A percentile compares a stretch with the other conserved stretches of the same genome.
These are phyloP conservation scores for Asteroscopus sphinx DNA, from an alignment of 2,888 invertebrate species.

Conservation along the genomic window DNA sequence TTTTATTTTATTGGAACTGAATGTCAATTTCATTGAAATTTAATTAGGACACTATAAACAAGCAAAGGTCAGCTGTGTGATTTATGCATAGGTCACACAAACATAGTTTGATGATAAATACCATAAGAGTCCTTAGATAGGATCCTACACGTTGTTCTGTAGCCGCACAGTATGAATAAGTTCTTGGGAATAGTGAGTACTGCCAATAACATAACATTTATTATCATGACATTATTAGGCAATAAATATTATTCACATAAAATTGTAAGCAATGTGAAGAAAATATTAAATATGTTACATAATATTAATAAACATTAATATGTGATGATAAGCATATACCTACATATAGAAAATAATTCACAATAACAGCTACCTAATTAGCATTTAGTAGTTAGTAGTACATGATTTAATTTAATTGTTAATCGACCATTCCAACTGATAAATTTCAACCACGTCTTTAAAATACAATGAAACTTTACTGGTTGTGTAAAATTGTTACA, in stretches of 20 bases:
- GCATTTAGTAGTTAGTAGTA: neutral
- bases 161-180: conserved; percentile 87
- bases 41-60: conserved; percentile 33
- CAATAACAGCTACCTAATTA: neutral
- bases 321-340: conserved; percentile 27
- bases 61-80: conserved; percentile 44
- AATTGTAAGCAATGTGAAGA: conserved; percentile 10
- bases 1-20: neutral
- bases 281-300: neutral
- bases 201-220: conserved; percentile 74
- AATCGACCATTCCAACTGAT: conserved; percentile 8
- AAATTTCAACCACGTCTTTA: conserved; percentile 1
- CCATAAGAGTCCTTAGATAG: conserved; percentile 86
- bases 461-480: conserved; percentile 4
- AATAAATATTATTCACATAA: conserved; percentile 19
- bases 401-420: conserved; percentile 3
- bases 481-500: conserved; percentile 1
- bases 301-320: conserved; percentile 27
- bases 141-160: conserved; percentile 86
- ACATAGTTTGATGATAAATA: conserved; percentile 75
- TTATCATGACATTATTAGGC: conserved; percentile 59
- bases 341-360: neutral
- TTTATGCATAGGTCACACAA: conserved; percentile 48
- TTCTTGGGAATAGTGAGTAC: conserved; percentile 85
- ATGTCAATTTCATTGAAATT: conserved; percentile 50